These are phyloP conservation scores for Xenopus laevis DNA, from an alignment of 2,113 vertebrate species.

Conservation along the genomic window DNA sequence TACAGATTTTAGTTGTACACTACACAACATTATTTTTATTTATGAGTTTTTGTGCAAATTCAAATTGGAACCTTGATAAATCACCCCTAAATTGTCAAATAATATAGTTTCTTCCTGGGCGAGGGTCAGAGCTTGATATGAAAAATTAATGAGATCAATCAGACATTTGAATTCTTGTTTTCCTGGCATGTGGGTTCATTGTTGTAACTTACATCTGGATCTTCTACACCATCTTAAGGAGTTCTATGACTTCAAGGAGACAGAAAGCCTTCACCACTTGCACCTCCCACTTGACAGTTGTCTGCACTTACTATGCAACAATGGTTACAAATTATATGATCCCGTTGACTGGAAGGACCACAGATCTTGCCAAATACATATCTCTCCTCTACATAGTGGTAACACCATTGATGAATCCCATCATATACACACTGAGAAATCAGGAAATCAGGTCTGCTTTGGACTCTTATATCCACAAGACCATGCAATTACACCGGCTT, in stretches of 20 bases:
- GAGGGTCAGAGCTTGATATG: no score
- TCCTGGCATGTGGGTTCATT: no score
- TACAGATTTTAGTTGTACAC: no score
- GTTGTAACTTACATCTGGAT: not conserved
- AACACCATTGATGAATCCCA: slow-evolving; percentile 15
- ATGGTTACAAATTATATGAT: slow-evolving; percentile 8
- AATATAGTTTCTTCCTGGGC: no score
- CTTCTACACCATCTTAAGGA: slow-evolving; percentile 17
- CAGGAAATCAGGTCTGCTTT: slow-evolving; percentile 1
- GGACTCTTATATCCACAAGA: no score
- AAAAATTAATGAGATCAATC: no score
- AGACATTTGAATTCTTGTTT: no score
- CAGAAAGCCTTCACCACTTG: slow-evolving; percentile 22
- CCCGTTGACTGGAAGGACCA: not conserved
- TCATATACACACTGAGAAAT: not conserved
- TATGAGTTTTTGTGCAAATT: no score
- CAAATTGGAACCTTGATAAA: no score
- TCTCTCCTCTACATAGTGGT: slow-evolving; percentile 18
- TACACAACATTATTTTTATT: no score
- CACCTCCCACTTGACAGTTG: not conserved
- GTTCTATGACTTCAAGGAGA: not conserved
- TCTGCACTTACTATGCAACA: not conserved
- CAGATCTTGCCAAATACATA: not conserved
- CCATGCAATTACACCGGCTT: no score
- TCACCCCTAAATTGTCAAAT: no score